Base-by-base conservation (phyloP, 2,113 vertebrate species). In the Festucalex cinctus region DNA sequence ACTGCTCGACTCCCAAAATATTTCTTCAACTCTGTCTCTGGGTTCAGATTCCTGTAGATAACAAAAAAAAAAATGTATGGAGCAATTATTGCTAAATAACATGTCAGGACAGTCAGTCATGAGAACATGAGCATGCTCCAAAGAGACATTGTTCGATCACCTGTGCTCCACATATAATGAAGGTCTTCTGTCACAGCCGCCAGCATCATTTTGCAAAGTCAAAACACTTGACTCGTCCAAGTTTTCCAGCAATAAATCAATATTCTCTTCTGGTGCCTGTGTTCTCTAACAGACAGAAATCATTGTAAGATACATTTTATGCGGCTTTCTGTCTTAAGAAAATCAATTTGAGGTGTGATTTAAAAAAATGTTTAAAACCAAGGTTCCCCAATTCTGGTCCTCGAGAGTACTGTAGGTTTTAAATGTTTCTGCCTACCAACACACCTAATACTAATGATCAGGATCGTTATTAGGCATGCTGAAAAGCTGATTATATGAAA, bases 1-100 rank as follows among this genome's bases (percentile, higher is more conserved):
- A 99, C 93, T 1, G 96, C 96, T 7, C 96, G 94, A 76, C 94
- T 95, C 43, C 97, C 97, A 44, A 99, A 99, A 82, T 96, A 98
- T 85, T 95, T 94, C 88, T 98, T 99, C 80, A 98, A 83, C 84
- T 99, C 97, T 0, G 94, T 99, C 78, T 99, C 97, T 66, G 96
- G 93, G 84, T 98, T 99, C 86, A 99, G 84, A 88, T 98, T 98
- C 78, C 97, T 99, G 66, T 6, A 53, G 35, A 39, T 5, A 37
- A 5, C 58, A 35, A n/a, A 59, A 10, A 60, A 8, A 44, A 16
- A 28, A 5, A 26, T 53, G 22, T 9, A 53, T 5, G n/a, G 22
- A 53, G 9, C 36, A 36, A 39, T 62, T 62, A 53, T 24, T 20
- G 48, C 17, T 2, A 20, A 49, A 49, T 41, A 9, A 41, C 39